Evolutionary conservation across 2,113 vertebrate species (phyloP).

Genomic region (Cyanoderma ruficeps): DNA sequence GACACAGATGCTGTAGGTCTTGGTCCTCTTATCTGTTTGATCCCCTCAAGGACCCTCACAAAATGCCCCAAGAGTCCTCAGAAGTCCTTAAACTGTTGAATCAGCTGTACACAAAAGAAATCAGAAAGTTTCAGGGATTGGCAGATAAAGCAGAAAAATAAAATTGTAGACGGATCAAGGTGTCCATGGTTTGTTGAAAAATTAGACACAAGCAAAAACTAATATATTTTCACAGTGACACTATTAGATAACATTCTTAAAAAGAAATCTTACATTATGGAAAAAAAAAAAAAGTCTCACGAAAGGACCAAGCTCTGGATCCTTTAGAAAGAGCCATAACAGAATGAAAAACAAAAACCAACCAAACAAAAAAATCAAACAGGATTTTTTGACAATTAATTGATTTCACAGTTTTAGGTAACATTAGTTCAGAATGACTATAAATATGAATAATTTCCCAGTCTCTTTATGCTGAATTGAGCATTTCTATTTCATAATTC

Average conservation of each 20-base stretch:
- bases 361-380: neutral
- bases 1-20: accelerated
- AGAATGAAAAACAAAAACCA: neutral
- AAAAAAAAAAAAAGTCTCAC: neutral
- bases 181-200: neutral
- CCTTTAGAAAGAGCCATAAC: neutral
- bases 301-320: neutral
- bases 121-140: neutral
- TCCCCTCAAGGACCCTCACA: neutral
- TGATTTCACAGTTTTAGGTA: neutral
- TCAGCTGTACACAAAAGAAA: neutral
- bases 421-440: neutral
- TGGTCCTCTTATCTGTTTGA: neutral
- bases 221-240: neutral
- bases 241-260: neutral
- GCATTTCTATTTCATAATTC: neutral
- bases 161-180: neutral
- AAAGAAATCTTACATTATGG: neutral
- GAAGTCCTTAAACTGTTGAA: neutral
- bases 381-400: neutral
- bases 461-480: neutral
- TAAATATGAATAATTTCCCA: neutral
- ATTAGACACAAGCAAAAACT: neutral
- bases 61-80: neutral
- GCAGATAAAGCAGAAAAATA: neutral